Evolutionary conservation across 2,113 vertebrate species (phyloP), one percentile per base, ranked within the genome.

Genomic region (Tauraco erythrolophus): DNA sequence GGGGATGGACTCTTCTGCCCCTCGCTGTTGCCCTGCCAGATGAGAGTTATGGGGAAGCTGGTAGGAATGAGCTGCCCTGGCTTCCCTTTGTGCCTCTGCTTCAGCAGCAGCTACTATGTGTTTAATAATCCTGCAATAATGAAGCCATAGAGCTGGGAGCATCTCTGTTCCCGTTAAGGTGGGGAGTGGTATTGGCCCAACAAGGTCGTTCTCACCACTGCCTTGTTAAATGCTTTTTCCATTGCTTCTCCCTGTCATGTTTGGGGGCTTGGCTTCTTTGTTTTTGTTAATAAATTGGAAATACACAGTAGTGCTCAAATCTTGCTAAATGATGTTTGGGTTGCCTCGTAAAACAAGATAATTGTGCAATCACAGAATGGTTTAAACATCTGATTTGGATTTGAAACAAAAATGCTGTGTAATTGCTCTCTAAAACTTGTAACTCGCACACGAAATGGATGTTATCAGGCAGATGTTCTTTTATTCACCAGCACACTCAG

Each of bases 381-480:
- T 93, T 97, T 96, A 96, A 98, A 95, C 82, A 96, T 97, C 85
- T 95, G 95, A 97, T 94, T 98, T 96, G 95, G 79, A 86, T 97
- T 80, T 92, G 79, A 62, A 97, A 95, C 91, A 96, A 97, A 92
- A 97, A 90, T 46, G 53, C 68, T 89, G 37, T 27, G 66, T 91
- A 97, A 91, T 96, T 92, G 92, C 90, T 94, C 85, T 94, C 95
- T 92, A 70, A 95, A 95, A 96, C 84, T 97, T 96, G 91, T 91
- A 97, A 89, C 88, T 84, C n/a, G 50, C 84, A 70, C 78, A 79
- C 4, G 61, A 89, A 97, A 94, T 92, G 95, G 97, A 37, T 97
- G 88, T 96, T 93, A 92, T 91, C 94, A 83, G 96, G 89, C 98
- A 98, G 97, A 97, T 97, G 97, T 97, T 97, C 92, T 96, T 97